Percentiles rank a stretch among this genome's conserved stretches.
These are phyloP conservation scores for Sebastes fasciatus DNA, from an alignment of 2,113 vertebrate genomes.

Conservation along the genomic window DNA sequence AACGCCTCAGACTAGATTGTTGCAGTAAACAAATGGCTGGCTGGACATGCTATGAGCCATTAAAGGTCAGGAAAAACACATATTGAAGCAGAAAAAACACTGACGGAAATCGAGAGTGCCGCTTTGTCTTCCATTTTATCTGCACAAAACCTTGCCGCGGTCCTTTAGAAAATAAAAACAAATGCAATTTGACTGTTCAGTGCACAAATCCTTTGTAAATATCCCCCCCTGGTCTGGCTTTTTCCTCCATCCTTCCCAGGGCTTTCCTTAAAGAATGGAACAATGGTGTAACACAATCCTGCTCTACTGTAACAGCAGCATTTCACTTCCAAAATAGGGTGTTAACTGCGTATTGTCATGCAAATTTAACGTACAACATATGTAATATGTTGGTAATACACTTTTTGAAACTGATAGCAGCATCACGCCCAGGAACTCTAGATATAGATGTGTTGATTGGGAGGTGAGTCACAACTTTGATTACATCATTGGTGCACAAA, in stretches of 20 bases:
- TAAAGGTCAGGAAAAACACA: neutral
- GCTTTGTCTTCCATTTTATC: slow-evolving; percentile 7
- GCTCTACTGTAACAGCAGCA: slow-evolving; percentile 2
- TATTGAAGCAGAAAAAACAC: too few relatives aligned
- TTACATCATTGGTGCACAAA: slow-evolving; percentile 13
- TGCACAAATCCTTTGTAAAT: slow-evolving; percentile 24
- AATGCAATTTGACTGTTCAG: slow-evolving; percentile 21
- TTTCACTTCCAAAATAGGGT: slow-evolving; percentile 18
- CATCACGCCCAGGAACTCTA: neutral
- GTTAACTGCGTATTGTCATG: neutral
- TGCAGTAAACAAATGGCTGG: neutral
- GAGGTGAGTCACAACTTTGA: slow-evolving; percentile 2
- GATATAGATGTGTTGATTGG: slow-evolving; percentile 28
- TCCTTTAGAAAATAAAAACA: slow-evolving; percentile 17
- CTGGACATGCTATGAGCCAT: neutral
- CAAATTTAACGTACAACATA: neutral
- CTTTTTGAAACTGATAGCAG: neutral
- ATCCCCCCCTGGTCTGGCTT: neutral
- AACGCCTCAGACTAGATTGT: neutral
- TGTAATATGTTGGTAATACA: neutral
- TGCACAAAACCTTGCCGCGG: neutral
- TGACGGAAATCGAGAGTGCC: too few relatives aligned
- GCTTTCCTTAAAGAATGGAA: slow-evolving; percentile 7
- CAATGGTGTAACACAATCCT: neutral
- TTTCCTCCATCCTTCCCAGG: neutral